phyloP scores from a whole-genome alignment of 2,113 vertebrate genomes.

The Thamnaconus septentrionalis region DNA sequence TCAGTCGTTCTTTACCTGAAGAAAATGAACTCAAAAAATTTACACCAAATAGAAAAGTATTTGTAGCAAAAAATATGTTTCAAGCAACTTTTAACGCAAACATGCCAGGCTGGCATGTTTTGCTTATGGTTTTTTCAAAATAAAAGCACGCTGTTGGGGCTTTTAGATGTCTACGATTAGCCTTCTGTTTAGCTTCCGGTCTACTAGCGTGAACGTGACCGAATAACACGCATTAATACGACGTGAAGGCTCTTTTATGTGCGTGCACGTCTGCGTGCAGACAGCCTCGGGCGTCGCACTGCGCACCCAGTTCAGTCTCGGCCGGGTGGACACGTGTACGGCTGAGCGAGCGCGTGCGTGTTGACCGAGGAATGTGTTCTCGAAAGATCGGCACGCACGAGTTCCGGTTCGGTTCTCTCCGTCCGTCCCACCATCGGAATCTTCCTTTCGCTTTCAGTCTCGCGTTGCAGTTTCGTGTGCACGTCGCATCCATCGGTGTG shows the following conservation, averaged over 20 bases:
- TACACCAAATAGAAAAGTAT: no score
- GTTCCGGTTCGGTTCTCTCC: neutral
- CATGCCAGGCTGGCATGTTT: no score
- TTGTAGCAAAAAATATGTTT: no score
- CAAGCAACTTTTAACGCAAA: no score
- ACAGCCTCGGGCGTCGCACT: neutral
- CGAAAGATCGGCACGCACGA: neutral
- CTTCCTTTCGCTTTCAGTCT: neutral
- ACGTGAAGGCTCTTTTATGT: neutral
- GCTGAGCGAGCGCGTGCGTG: neutral
- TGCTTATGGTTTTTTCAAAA: no score
- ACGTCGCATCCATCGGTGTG: no score
- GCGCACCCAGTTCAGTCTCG: neutral
- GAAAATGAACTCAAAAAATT: no score
- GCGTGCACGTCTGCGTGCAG: neutral
- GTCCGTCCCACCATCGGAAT: neutral
- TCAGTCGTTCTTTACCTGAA: no score
- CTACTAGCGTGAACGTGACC: no score
- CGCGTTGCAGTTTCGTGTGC: neutral
- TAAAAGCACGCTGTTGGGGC: no score
- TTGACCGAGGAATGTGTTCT: conserved; percentile 5
- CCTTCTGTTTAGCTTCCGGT: no score
- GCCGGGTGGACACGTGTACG: conserved; percentile 33
- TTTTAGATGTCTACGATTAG: no score
- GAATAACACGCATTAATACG: neutral